Percentiles rank a stretch among this genome's conserved stretches.
Conservation (phyloP, 2,888 invertebrate genomes). For the Therioaphis trifolii region DNA sequence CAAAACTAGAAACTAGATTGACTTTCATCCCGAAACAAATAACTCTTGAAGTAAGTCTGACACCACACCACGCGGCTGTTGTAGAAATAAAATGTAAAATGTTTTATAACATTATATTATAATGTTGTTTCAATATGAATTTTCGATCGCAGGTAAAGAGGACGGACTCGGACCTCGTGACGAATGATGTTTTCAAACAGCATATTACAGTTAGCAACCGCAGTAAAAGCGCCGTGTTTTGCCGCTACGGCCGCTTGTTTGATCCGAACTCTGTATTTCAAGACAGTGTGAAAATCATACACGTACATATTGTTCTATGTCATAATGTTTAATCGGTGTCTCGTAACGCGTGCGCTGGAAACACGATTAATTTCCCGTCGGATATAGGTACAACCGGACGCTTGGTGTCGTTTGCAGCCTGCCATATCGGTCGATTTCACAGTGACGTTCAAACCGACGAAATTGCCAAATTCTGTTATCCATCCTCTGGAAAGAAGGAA, state of each 20-base stretch:
- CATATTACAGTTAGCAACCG: slow-evolving; percentile 17
- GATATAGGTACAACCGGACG: neutral
- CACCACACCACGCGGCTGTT: neutral
- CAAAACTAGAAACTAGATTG: neutral
- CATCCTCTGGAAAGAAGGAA: slow-evolving; percentile 1
- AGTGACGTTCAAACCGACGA: slow-evolving; percentile 16
- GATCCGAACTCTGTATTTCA: slow-evolving; percentile 29
- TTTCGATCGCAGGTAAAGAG: neutral
- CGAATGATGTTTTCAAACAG: neutral
- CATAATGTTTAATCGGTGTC: too few relatives aligned
- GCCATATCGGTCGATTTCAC: neutral
- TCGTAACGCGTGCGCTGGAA: too few relatives aligned
- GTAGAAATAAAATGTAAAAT: too few relatives aligned
- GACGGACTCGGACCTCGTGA: neutral
- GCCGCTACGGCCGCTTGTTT: slow-evolving; percentile 36
- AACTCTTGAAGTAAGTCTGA: neutral
- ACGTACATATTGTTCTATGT: neutral
- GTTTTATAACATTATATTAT: too few relatives aligned
- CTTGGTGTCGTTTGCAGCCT: slow-evolving; percentile 6
- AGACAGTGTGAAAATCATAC: neutral
- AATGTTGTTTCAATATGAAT: neutral
- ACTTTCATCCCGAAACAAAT: slow-evolving; percentile 4
- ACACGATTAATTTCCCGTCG: neutral
- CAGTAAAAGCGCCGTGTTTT: slow-evolving; percentile 28
- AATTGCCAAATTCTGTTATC: neutral